phyloP scores from a whole-genome alignment of 1,140 invertebrate genomes.

The Leguminivora glycinivorella region DNA sequence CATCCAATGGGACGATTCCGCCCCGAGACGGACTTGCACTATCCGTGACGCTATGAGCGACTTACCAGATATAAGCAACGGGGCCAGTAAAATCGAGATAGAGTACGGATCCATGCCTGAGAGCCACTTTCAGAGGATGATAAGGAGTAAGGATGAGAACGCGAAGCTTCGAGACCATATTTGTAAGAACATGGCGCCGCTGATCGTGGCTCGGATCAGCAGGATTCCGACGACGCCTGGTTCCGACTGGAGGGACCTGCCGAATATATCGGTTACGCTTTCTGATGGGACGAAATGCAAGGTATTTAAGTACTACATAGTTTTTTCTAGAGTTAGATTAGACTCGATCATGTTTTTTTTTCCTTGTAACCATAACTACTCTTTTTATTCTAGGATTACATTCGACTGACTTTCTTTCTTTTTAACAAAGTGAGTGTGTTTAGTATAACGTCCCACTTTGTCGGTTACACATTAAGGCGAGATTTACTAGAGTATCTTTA shows the following conservation, averaged over 20 bases:
- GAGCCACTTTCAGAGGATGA: slow-evolving; percentile 88
- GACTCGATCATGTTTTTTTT: no score
- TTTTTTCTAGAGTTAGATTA: no score
- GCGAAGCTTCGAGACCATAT: slow-evolving; percentile 87
- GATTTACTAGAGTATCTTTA: no score
- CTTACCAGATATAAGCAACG: slow-evolving; percentile 88
- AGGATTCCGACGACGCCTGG: slow-evolving; percentile 87
- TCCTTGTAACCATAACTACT: no score
- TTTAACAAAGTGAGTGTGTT: no score
- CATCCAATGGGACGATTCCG: slow-evolving; percentile 79
- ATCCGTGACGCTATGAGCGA: slow-evolving; percentile 92
- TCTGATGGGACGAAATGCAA: slow-evolving; percentile 85
- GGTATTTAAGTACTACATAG: slow-evolving; percentile 42
- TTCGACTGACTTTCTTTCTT: no score
- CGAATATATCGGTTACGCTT: slow-evolving; percentile 86
- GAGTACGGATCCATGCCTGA: slow-evolving; percentile 85
- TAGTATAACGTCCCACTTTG: no score
- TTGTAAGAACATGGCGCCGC: slow-evolving; percentile 90
- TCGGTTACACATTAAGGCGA: no score
- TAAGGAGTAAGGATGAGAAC: slow-evolving; percentile 82
- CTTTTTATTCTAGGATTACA: no score
- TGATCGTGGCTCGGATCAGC: slow-evolving; percentile 89
- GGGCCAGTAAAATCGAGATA: slow-evolving; percentile 85
- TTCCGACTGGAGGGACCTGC: slow-evolving; percentile 93
- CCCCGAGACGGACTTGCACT: slow-evolving; percentile 86